Evolutionary conservation across 2,888 invertebrate genomes (phyloP).

Genomic region (Pseudococcus jackbeardsleyi): DNA sequence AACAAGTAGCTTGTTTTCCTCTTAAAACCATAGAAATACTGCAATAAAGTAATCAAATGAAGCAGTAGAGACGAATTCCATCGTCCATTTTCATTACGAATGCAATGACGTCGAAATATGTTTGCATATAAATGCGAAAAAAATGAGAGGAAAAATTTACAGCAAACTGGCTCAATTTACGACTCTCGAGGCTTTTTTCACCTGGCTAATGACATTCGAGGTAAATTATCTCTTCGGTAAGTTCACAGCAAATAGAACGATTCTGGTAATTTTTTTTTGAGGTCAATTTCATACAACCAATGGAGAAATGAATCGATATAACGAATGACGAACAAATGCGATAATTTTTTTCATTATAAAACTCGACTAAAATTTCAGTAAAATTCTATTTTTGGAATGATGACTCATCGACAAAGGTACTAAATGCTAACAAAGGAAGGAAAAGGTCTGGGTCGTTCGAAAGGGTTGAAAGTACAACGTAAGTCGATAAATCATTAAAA

Average conservation of each 20-base stretch:
- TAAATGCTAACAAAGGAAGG: neutral
- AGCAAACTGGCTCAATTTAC: neutral
- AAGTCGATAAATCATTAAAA: constrained; percentile 16
- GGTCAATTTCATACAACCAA: neutral
- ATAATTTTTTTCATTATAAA: neutral
- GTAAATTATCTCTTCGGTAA: neutral
- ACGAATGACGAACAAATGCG: neutral
- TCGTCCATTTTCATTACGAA: neutral
- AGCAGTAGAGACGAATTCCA: neutral
- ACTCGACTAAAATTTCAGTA: neutral
- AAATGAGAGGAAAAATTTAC: neutral
- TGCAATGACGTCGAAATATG: neutral
- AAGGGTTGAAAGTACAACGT: neutral
- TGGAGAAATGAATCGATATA: constrained; percentile 13
- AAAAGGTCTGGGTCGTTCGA: neutral
- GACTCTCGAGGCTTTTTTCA: neutral
- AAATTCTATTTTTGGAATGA: neutral
- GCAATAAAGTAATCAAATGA: neutral
- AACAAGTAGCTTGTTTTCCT: neutral
- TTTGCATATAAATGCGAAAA: neutral
- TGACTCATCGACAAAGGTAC: neutral
- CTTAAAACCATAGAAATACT: constrained; percentile 14
- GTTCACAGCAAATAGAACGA: neutral
- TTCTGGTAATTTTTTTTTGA: neutral
- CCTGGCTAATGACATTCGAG: neutral